Conservation (phyloP, 2,113 vertebrate genomes). For the Leucopsar rothschildi region DNA sequence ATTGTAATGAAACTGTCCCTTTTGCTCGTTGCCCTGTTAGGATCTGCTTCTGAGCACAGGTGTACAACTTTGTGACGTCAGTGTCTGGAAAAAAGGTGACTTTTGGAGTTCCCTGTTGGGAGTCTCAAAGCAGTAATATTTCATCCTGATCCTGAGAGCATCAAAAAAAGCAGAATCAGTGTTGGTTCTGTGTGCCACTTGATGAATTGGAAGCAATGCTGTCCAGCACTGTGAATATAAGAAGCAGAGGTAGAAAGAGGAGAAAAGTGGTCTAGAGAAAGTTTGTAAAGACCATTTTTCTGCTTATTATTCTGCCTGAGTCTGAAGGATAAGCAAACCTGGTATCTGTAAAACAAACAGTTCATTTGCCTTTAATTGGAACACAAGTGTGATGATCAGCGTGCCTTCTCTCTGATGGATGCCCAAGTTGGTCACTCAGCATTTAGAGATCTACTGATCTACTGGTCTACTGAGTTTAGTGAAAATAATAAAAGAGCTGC, state of each 20-base stretch:
- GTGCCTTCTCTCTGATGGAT: not conserved
- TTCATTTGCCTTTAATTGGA: not conserved
- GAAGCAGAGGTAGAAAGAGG: not conserved
- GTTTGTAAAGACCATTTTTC: not conserved
- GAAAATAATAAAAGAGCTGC: not conserved
- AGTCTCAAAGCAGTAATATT: not conserved
- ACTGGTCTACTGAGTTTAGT: not conserved
- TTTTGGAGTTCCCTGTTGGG: not conserved
- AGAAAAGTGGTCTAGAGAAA: not conserved
- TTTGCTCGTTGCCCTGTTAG: not conserved
- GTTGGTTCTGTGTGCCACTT: not conserved
- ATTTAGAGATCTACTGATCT: not conserved
- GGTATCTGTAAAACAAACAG: not conserved
- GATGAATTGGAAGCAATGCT: not conserved
- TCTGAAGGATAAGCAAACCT: not conserved
- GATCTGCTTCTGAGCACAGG: not conserved
- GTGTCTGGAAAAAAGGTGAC: not conserved
- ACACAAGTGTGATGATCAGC: not conserved
- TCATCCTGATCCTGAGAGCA: not conserved
- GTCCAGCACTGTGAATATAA: rapidly evolving
- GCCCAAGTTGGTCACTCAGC: not conserved
- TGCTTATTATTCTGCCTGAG: not conserved
- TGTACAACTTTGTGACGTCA: not conserved
- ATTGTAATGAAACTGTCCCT: not conserved
- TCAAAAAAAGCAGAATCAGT: not conserved